Evolutionary conservation across 2,113 vertebrate genomes (phyloP).

Genomic region (Lophura nycthemera): DNA sequence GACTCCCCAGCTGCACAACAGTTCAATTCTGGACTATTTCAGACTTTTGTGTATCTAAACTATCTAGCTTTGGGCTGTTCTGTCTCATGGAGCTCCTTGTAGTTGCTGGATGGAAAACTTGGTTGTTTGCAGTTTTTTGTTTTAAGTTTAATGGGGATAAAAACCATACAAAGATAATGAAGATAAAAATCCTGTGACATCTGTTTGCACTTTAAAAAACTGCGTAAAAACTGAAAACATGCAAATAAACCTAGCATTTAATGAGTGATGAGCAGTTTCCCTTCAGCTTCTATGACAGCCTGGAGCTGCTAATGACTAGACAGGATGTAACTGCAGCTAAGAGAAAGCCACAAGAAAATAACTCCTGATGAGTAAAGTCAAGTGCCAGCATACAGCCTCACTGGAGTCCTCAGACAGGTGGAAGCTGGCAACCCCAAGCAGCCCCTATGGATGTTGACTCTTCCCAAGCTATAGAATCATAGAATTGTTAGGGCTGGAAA

Average conservation of each 20-base stretch:
- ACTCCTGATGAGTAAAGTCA: background rate
- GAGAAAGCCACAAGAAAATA: slow-evolving; percentile 8
- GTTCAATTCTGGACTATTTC: background rate
- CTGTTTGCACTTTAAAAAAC: slow-evolving; percentile 56
- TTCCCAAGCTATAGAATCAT: background rate
- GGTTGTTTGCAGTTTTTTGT: background rate
- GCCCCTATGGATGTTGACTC: background rate
- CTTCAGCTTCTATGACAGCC: background rate
- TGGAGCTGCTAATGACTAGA: background rate
- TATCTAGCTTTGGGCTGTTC: background rate
- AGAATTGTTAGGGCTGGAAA: too few species aligned
- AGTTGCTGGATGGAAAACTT: background rate
- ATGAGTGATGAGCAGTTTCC: slow-evolving; percentile 4
- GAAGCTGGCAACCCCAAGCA: background rate
- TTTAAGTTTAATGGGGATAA: background rate
- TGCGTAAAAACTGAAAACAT: slow-evolving; percentile 7
- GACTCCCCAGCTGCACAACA: background rate
- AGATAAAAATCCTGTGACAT: slow-evolving; percentile 24
- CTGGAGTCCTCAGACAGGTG: background rate
- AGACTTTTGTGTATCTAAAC: background rate
- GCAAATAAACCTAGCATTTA: slow-evolving; percentile 8
- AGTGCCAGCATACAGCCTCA: background rate
- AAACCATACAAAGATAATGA: background rate
- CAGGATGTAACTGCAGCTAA: background rate
- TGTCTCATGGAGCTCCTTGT: background rate